phyloP scores from a whole-genome alignment of 2,113 vertebrate species.

The Gyps fulvus region DNA sequence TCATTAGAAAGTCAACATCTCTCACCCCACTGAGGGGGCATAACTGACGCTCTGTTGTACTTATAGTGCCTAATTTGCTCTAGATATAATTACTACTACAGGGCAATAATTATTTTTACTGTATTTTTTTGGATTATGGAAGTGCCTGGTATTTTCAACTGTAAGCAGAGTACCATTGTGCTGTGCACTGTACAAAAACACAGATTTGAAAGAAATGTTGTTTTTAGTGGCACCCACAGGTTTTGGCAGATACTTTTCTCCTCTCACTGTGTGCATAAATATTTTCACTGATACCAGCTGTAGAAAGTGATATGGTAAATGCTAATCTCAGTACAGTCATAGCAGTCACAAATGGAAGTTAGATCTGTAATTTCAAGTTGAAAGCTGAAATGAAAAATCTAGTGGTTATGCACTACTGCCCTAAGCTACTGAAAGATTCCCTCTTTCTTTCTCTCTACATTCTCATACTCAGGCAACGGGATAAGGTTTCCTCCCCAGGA shows the following conservation, averaged over 20 bases:
- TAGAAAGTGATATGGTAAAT: constrained; percentile 62
- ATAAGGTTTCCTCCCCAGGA: constrained; percentile 11
- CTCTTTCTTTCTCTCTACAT: background rate
- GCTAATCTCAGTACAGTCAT: constrained; percentile 60
- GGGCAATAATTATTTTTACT: background rate
- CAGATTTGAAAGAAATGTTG: constrained; percentile 38
- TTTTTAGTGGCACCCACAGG: constrained; percentile 59
- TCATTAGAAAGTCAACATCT: background rate
- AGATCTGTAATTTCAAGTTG: constrained; percentile 59
- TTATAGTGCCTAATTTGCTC: background rate
- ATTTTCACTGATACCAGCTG: constrained; percentile 63
- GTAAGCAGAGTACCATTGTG: background rate
- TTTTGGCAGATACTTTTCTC: constrained; percentile 59
- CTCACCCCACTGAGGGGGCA: background rate
- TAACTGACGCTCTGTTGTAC: background rate
- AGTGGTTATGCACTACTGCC: constrained; percentile 48
- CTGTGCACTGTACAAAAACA: background rate
- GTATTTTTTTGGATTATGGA: background rate
- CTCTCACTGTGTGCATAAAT: constrained; percentile 56
- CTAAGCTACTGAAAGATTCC: constrained; percentile 27
- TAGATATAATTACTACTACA: background rate
- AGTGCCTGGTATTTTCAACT: background rate
- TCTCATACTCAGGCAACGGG: background rate
- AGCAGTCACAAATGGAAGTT: constrained; percentile 53
- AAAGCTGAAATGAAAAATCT: constrained; percentile 57